Percentiles rank a stretch among this genome's conserved stretches.
phyloP scores from a whole-genome alignment of 2,888 invertebrate genomes.

The Catotricha subobsoleta region DNA sequence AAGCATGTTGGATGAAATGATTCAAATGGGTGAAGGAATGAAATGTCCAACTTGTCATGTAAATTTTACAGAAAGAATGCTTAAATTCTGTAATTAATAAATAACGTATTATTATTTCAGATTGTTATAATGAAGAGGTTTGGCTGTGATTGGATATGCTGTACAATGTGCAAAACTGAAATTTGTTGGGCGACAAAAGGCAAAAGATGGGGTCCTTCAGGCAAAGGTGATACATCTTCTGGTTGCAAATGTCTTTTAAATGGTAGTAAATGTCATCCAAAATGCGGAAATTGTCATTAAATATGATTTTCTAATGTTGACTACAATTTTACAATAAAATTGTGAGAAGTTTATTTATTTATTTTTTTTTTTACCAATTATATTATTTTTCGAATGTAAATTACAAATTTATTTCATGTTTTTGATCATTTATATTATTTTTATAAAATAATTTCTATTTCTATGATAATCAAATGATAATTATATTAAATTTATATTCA shows the following conservation, averaged over 20 bases:
- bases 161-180: conserved; percentile 80
- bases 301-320: too few species aligned
- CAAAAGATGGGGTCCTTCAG: conserved; percentile 9
- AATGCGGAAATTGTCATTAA: conserved; percentile 8
- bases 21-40: conserved; percentile 67
- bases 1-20: conserved; percentile 60
- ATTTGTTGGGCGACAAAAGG: conserved; percentile 83
- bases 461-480: too few species aligned
- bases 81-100: neutral
- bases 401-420: too few species aligned
- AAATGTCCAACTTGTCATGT: conserved; percentile 72
- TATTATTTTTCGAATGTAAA: too few species aligned
- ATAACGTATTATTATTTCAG: conserved; percentile 6
- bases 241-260: conserved; percentile 8
- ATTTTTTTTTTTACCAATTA: too few species aligned
- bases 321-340: too few species aligned
- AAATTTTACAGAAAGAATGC: neutral
- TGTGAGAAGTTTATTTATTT: too few species aligned
- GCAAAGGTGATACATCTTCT: conserved; percentile 7
- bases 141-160: conserved; percentile 84
- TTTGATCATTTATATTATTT: too few species aligned
- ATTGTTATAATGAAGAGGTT: conserved; percentile 66
- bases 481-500: too few species aligned
- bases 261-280: conserved; percentile 8
- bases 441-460: too few species aligned